A percentile compares a stretch with the other conserved stretches of the same genome.
Conservation (phyloP, 2,888 invertebrate genomes). For the Tenthredo mesomela region DNA sequence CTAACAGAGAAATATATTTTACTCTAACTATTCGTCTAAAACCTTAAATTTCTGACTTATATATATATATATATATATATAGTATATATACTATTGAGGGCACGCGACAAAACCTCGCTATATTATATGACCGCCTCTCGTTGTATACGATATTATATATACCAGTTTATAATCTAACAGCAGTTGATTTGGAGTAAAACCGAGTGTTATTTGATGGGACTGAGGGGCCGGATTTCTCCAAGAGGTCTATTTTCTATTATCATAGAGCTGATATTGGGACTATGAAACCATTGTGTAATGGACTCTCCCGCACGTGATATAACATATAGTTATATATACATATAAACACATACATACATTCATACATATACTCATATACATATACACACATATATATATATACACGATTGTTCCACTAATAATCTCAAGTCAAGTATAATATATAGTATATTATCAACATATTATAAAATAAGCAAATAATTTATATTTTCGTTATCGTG, state of each 20-base stretch:
- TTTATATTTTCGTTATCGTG: slow-evolving; percentile 41
- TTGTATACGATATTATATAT: neutral
- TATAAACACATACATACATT: neutral
- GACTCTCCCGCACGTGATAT: slow-evolving; percentile 4
- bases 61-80: no score
- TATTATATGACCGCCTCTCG: neutral
- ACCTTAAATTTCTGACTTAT: neutral
- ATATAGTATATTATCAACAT: neutral
- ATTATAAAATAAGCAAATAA: slow-evolving; percentile 18
- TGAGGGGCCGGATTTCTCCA: neutral
- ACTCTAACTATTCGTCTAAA: neutral
- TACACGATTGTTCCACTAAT: slow-evolving; percentile 16
- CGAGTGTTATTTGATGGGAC: neutral
- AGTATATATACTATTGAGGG: no score
- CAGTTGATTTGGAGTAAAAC: neutral
- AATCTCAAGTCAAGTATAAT: slow-evolving; percentile 40
- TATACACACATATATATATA: neutral
- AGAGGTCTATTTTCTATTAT: slow-evolving; percentile 9
- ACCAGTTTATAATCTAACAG: neutral
- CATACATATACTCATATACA: neutral
- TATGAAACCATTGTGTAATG: slow-evolving; percentile 33
- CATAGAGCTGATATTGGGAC: slow-evolving; percentile 23
- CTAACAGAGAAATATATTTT: neutral
- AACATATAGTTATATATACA: neutral
- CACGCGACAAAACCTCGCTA: neutral